Conservation (phyloP, 2,113 vertebrate genomes). For the Galbula dea region DNA sequence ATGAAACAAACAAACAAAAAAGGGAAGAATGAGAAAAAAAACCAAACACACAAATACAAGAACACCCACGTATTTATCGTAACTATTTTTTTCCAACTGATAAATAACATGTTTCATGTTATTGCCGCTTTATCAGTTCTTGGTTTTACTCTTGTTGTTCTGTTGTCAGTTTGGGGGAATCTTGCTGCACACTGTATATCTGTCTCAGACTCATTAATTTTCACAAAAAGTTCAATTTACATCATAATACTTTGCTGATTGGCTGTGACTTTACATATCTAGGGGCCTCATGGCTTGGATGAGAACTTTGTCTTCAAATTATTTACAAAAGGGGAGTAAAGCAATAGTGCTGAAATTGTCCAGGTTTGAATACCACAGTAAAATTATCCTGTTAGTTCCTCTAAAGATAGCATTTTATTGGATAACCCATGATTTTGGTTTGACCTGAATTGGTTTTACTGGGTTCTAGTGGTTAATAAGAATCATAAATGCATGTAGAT, state of each 20-base stretch:
- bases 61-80: conserved; percentile 49
- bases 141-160: conserved; percentile 70
- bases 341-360: neutral
- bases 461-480: neutral
- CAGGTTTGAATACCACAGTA: neutral
- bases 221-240: conserved; percentile 61
- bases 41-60: neutral
- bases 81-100: conserved; percentile 17
- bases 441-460: neutral
- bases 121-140: conserved; percentile 58
- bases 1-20: conserved; percentile 49
- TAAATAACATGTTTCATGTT: conserved; percentile 60
- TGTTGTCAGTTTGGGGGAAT: conserved; percentile 64
- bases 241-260: conserved; percentile 15
- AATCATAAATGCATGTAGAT: neutral
- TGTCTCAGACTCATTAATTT: conserved; percentile 68
- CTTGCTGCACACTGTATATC: conserved; percentile 41
- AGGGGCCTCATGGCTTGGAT: neutral
- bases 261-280: conserved; percentile 41
- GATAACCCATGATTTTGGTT: neutral
- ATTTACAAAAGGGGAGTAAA: neutral
- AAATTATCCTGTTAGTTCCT: neutral
- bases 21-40: neutral
- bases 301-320: conserved; percentile 25
- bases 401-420: neutral